Evolutionary conservation across 1,140 invertebrate species (phyloP).

Genomic region (Drosophila auraria): DNA sequence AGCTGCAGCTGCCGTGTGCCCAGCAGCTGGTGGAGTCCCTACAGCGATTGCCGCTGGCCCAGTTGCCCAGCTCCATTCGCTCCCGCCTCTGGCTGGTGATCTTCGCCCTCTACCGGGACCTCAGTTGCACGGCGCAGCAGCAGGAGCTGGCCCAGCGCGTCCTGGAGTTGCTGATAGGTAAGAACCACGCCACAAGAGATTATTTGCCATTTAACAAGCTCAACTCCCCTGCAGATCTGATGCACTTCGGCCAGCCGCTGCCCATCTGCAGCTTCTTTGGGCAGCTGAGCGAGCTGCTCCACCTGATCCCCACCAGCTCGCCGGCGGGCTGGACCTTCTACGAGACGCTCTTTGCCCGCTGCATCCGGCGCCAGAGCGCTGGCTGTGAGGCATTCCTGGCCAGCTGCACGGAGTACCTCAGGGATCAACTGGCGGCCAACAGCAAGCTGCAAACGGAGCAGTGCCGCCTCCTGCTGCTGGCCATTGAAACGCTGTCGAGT

Average conservation of each 20-base stretch:
- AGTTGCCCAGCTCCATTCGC: constrained; percentile 46
- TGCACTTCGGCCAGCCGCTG: constrained; percentile 67
- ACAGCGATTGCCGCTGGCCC: constrained; percentile 44
- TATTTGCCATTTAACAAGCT: neutral
- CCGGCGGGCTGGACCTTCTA: constrained; percentile 56
- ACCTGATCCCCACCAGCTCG: constrained; percentile 22
- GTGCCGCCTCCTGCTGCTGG: constrained; percentile 61
- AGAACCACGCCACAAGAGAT: neutral
- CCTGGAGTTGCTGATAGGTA: constrained; percentile 57
- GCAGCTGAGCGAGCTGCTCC: constrained; percentile 38
- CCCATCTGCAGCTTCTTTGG: constrained; percentile 51
- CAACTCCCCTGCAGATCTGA: constrained; percentile 31
- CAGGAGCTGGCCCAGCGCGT: constrained; percentile 12
- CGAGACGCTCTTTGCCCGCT: constrained; percentile 58
- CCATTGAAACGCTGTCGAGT: constrained; percentile 65
- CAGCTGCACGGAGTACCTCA: constrained; percentile 46
- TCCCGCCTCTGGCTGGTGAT: constrained; percentile 57
- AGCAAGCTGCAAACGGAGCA: constrained; percentile 18
- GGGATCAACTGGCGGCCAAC: constrained; percentile 16
- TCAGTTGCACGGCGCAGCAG: constrained; percentile 23
- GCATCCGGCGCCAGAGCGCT: constrained; percentile 44
- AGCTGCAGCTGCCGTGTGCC: constrained; percentile 32
- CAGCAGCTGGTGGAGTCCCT: constrained; percentile 30
- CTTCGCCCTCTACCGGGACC: constrained; percentile 42
- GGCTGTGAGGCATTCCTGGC: constrained; percentile 51